These are phyloP conservation scores for Microvelia longipes DNA, from an alignment of 1,140 invertebrate species.

Conservation along the genomic window DNA sequence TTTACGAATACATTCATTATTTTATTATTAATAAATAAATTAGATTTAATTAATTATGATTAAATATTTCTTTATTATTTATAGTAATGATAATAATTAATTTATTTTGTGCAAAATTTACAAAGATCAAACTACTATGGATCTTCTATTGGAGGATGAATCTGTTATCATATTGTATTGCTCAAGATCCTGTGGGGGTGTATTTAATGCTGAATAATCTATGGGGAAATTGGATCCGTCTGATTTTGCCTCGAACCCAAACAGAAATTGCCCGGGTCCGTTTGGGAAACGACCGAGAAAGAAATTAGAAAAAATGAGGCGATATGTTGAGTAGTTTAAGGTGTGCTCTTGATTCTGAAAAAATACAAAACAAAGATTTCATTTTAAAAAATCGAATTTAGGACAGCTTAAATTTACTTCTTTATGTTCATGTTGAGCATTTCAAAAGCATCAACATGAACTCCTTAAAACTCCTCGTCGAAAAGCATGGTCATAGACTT, in stretches of 20 bases:
- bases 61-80: too few species aligned
- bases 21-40: too few species aligned
- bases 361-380: slow-evolving; percentile 1
- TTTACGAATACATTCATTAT: too few species aligned
- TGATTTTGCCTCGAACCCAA: slow-evolving; percentile 40
- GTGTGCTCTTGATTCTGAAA: slow-evolving; percentile 46
- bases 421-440: too few species aligned
- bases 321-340: slow-evolving; percentile 43
- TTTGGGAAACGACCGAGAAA: slow-evolving; percentile 51
- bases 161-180: slow-evolving; percentile 49
- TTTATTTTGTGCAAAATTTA: too few species aligned
- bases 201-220: slow-evolving; percentile 55
- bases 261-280: slow-evolving; percentile 52
- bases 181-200: slow-evolving; percentile 46
- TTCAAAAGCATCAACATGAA: too few species aligned
- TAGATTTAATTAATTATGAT: too few species aligned
- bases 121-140: slow-evolving; percentile 46
- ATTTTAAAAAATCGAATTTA: too few species aligned
- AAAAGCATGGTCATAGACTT: too few species aligned
- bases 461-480: too few species aligned
- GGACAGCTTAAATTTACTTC: too few species aligned
- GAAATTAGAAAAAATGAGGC: slow-evolving; percentile 53
- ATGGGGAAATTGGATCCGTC: slow-evolving; percentile 46
- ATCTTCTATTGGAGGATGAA: slow-evolving; percentile 41
- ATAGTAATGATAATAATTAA: too few species aligned